Conservation (phyloP, 1,140 invertebrate species). For the Drosophila paulistorum region DNA sequence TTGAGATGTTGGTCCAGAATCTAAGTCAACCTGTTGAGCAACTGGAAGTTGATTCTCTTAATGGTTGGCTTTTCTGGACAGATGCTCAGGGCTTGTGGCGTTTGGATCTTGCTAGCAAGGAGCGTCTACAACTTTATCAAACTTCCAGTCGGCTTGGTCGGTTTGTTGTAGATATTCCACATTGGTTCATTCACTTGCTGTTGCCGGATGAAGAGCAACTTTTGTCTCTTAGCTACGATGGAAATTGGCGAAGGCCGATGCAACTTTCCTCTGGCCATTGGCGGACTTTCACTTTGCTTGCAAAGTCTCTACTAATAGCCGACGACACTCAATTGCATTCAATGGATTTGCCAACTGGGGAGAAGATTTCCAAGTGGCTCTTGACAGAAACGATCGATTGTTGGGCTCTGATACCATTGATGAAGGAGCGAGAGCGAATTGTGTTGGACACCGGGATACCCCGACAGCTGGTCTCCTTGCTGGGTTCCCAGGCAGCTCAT, state of each 20-base stretch:
- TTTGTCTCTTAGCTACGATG: conserved; percentile 90
- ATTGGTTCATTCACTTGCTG: conserved; percentile 90
- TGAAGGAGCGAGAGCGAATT: conserved; percentile 86
- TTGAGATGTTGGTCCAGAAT: not conserved
- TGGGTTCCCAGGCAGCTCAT: conserved; percentile 89
- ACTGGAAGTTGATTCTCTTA: conserved; percentile 95
- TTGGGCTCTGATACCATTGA: conserved; percentile 34
- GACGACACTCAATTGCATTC: conserved; percentile 87
- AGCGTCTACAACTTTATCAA: conserved; percentile 19
- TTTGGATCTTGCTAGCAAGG: conserved; percentile 86
- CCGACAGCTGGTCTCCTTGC: conserved; percentile 89
- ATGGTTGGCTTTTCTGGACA: conserved; percentile 94
- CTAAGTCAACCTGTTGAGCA: conserved; percentile 84
- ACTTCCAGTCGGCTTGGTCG: conserved; percentile 83
- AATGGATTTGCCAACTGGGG: conserved; percentile 89
- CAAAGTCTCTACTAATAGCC: not conserved
- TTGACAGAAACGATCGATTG: conserved; percentile 67
- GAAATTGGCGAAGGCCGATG: conserved; percentile 56
- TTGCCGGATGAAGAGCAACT: conserved; percentile 89
- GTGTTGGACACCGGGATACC: conserved; percentile 91
- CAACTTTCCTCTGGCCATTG: conserved; percentile 14
- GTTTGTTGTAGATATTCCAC: conserved; percentile 90
- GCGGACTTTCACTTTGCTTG: conserved; percentile 40
- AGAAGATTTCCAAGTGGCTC: conserved; percentile 83
- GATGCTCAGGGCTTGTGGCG: conserved; percentile 88